A percentile compares a stretch with the other conserved stretches of the same genome.
Evolutionary conservation across 1,140 invertebrate genomes (phyloP).

Genomic region (Elymnias hypermnestra): DNA sequence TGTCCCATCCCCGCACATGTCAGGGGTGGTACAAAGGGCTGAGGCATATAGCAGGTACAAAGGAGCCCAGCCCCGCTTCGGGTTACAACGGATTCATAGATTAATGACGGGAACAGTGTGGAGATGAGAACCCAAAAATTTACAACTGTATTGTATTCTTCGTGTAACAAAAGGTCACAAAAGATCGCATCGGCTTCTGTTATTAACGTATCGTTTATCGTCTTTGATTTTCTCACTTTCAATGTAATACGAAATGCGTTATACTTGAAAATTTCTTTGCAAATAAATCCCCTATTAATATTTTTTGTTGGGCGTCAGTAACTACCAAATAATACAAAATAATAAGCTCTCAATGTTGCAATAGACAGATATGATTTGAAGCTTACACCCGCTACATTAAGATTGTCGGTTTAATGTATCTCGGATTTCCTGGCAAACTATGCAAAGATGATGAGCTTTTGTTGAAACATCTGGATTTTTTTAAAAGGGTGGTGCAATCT

Average conservation of each 20-base stretch:
- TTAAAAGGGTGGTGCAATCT: too few species aligned
- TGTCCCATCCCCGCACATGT: slow-evolving; percentile 61
- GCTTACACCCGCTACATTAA: too few species aligned
- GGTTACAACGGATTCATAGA: slow-evolving; percentile 64
- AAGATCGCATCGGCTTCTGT: slow-evolving; percentile 66
- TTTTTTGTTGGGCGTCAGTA: slow-evolving; percentile 62
- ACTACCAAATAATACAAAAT: too few species aligned
- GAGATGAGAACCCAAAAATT: slow-evolving; percentile 73
- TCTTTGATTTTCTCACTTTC: slow-evolving; percentile 57
- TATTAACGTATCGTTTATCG: slow-evolving; percentile 69
- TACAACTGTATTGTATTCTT: slow-evolving; percentile 66
- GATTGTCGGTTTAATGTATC: too few species aligned
- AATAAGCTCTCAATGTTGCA: too few species aligned
- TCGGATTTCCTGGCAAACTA: too few species aligned
- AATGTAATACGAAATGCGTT: slow-evolving; percentile 58
- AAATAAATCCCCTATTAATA: slow-evolving; percentile 34
- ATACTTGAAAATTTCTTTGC: slow-evolving; percentile 41
- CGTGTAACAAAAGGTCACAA: slow-evolving; percentile 59
- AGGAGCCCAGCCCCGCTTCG: slow-evolving; percentile 56
- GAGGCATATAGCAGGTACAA: slow-evolving; percentile 63
- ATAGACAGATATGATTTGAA: too few species aligned
- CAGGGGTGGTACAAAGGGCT: slow-evolving; percentile 57
- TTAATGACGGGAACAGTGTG: slow-evolving; percentile 69
- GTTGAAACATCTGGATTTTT: too few species aligned
- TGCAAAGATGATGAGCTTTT: too few species aligned